Base-by-base conservation (phyloP, 2,113 vertebrate species). In the Notothenia coriiceps region DNA sequence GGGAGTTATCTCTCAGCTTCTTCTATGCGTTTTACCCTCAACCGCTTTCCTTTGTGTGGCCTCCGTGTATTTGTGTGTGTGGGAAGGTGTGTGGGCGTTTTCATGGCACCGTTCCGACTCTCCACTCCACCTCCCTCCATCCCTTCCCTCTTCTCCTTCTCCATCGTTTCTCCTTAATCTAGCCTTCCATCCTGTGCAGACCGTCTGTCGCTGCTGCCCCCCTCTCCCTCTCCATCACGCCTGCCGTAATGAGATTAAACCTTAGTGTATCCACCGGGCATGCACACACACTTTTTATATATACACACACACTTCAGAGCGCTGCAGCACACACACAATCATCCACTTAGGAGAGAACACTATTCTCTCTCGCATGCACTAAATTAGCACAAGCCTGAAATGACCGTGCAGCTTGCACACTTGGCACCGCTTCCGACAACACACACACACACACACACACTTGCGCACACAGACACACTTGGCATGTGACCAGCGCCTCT, bases 241-340 rank as follows among this genome's bases (percentile, higher is more conserved):
- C 89, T 93, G 91, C 67, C 11, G 76, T 94, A 95, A 94, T 94
- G 90, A 92, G 92, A 94, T 94, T 94, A 94, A 90, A 90, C 88
- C 86, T 79, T 72, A 83, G 92, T 92, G 85, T 86, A 88, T 91
- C 87, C 86, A 74, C 74, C 40, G 72, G 82, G 75, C 80, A 79
- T 66, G 64, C 61, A 86, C 83, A 82, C 82, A 85, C 87, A 84
- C 73, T 73, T 79, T 9, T 70, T 46, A 67, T 80, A 81, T 77
- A 25, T 2, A 79, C 80, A 67, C 82, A 81, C 80, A 73, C 40
- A 13, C 67, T 64, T 65, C 40, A 79, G 52, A 81, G 50, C 7
- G 0, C 50, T 55, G 49, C 47, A 59, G 14, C 68, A 59, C 85
- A 74, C 40, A 83, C 79, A 76, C 63, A 83, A 66, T 90, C 81